Evolutionary conservation across 2,797 vertebrate species (phyloP).

Genomic region (Myotis daubentonii): DNA sequence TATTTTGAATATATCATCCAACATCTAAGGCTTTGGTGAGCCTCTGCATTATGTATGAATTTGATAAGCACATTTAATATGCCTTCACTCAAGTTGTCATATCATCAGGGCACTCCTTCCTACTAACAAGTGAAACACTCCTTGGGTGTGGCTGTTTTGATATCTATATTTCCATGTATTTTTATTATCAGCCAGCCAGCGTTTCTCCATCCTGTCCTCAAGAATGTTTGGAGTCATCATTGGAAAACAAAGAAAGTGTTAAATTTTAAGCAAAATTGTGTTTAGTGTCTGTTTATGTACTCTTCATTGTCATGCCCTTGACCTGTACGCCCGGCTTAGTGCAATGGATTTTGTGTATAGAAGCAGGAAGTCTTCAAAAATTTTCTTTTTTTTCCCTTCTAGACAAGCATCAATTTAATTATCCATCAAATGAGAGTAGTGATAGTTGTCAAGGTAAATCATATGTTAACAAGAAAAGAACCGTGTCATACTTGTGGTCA

Average conservation of each 20-base stretch:
- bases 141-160: neutral
- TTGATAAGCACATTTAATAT: neutral
- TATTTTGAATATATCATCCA: neutral
- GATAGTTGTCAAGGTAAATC: neutral
- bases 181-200: neutral
- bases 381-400: neutral
- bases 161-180: neutral
- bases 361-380: neutral
- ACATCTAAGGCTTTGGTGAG: neutral
- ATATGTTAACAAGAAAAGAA: neutral
- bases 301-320: neutral
- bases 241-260: neutral
- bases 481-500: neutral
- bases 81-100: neutral
- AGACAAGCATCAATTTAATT: neutral
- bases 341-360: neutral
- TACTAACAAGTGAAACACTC: neutral
- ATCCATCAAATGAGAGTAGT: neutral
- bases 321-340: neutral
- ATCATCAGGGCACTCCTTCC: too few relatives aligned
- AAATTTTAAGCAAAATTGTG: neutral
- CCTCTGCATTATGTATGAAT: neutral
- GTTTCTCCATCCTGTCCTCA: neutral
- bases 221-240: neutral
- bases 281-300: neutral